Base-by-base conservation (phyloP, 2,797 vertebrate species). In the Sandelia bainsii region DNA sequence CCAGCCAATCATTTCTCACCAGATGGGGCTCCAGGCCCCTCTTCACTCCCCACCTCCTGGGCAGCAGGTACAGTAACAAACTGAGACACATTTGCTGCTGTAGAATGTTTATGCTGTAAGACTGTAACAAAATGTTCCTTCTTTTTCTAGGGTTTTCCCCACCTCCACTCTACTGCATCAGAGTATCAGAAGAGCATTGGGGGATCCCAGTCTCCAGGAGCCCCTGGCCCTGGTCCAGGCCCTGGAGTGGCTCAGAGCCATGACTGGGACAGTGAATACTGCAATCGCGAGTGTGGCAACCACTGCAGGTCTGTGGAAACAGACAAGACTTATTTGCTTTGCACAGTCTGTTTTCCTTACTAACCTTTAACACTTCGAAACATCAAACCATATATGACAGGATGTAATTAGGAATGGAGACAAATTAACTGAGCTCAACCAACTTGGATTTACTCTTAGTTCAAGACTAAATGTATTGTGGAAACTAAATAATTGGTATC, bases 21-120 rank as follows among this genome's bases (percentile, higher is more conserved):
- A 98, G 93, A 97, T 99, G 96, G 96, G 97, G 78, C 96, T 99
- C 90, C 97, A 98, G 95, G 95, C 96, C 92, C 95, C 97, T 83
- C 96, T 98, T 72, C 96, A 96, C 91, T 95, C 97, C 90, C 98
- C 97, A 0, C 96, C 96, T 66, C 96, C 96, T 16, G 96, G 97
- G 57, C 97, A 98, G 85, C 97, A 99, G 98, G 98, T 99, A 86
- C 0, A 9, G 37, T 1, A 25, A 54, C 20, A 46, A 42, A 61
- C 52, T 0, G 12, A 74, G 25, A 49, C 46, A 0, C 8, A 5
- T 16, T 11, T 39, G 6, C 40, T 44, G 8, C 22, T 39, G 2
- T 13, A 1, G 0, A 27, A 3, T 29, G 17, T 49, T 76, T 51
- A 7, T 14, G 0, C 13, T 7, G 16, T 1, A 29, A 58, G 44